Conservation (phyloP, 2,888 invertebrate species). For the Volucella zonaria region DNA sequence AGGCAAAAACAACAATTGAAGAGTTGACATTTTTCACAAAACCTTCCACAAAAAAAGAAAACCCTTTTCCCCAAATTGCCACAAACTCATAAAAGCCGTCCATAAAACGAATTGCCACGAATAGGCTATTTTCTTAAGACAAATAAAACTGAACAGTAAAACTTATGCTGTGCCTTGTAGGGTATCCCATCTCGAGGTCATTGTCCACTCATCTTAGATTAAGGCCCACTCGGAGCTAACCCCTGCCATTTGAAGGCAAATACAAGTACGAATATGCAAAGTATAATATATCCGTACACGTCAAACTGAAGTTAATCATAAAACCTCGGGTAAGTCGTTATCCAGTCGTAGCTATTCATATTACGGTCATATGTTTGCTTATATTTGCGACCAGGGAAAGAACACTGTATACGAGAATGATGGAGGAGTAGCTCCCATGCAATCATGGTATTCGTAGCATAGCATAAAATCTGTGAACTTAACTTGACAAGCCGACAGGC, state of each 20-base stretch:
- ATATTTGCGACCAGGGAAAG: neutral
- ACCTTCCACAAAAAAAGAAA: too few species aligned
- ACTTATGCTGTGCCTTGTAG: slow-evolving; percentile 29
- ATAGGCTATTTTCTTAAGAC: neutral
- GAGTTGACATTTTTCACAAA: too few species aligned
- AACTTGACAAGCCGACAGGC: slow-evolving; percentile 70
- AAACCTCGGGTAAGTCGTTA: slow-evolving; percentile 67
- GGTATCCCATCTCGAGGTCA: slow-evolving; percentile 42
- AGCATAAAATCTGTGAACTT: slow-evolving; percentile 57
- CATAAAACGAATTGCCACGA: slow-evolving; percentile 15
- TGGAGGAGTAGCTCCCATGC: slow-evolving; percentile 28
- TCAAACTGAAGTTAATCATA: slow-evolving; percentile 64
- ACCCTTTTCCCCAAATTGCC: neutral
- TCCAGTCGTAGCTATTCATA: slow-evolving; percentile 39
- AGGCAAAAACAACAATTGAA: too few species aligned
- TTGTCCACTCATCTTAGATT: slow-evolving; percentile 57
- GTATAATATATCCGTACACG: slow-evolving; percentile 25
- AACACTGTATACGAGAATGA: neutral
- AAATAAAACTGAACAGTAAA: slow-evolving; percentile 34
- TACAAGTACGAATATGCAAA: slow-evolving; percentile 21
- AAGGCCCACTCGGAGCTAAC: slow-evolving; percentile 18
- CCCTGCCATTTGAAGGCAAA: slow-evolving; percentile 45
- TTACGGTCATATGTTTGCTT: slow-evolving; percentile 67
- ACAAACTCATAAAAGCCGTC: neutral
- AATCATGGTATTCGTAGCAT: slow-evolving; percentile 39